Evolutionary conservation across 2,888 invertebrate genomes (phyloP), one percentile per base, ranked within the genome.

Genomic region (Chalcis sispes): DNA sequence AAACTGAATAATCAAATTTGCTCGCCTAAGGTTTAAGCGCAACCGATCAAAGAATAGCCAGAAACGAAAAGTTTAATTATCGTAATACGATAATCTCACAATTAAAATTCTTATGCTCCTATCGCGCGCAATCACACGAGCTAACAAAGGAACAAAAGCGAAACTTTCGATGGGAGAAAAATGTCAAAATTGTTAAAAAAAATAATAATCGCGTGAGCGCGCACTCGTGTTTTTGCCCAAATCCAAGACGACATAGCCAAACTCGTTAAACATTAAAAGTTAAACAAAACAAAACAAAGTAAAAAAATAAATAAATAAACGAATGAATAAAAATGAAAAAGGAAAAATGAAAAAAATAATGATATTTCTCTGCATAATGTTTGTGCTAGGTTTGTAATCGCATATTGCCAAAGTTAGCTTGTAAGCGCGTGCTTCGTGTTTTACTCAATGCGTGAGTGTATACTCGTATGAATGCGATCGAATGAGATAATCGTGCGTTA

Each of bases 401-500:
- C 80, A 80, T 80, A 84, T 85, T 85, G 85, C 85, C 85, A 85
- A 85, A 85, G 83, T 82, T 85, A 84, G 81, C 81, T 81, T 81
- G 77, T 85, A 84, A 83, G 82, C 81, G 77, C 59, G 71, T 79
- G 82, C 81, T 80, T 82, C 79, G 81, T 69, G 62, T 74, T 74
- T 74, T 80, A 79, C 80, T 75, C 78, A 78, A 80, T 77, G 71
- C 64, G 25, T 69, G 42, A 25, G 70, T 52, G 59, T 8, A 8
- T 10, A 48, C 2, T 5, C 23, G 67, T 18, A 15, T 52, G 65
- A n/a, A 36, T 29, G 36, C 52, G 40, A 8, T 32, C 15, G 59
- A 32, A 10, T 18, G 50, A 42, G 29, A 20, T 29, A 32, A 13
- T 27, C 40, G 20, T 50, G 50, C 18, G 4, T 46, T 3, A 65